phyloP scores from a whole-genome alignment of 2,113 vertebrate genomes.

The cattle (Bos taurus) region ARS-UCD2.0 NC_037335.1:98101001-98101500 shows the following conservation, averaged over 20 bases:
- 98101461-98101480: not conserved
- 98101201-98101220: not conserved
- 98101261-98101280: not conserved
- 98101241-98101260: not conserved
- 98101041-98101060: not conserved
- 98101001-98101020: not conserved
- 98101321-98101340: not conserved
- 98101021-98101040: not conserved
- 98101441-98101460: accelerated
- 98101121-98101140: not conserved
- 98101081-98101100: not conserved
- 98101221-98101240: not conserved
- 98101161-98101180: not conserved
- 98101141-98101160: not conserved
- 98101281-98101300: accelerated
- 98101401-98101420: not conserved
- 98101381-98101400: not conserved
- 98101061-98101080: not conserved
- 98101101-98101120: not conserved
- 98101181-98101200: not conserved
- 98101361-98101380: not conserved
- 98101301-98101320: accelerated
- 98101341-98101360: not conserved
- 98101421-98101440: accelerated
- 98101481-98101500: not conserved